Base-by-base conservation (phyloP, 2,797 vertebrate genomes). In the Petrocephalus schoutedeni region DNA sequence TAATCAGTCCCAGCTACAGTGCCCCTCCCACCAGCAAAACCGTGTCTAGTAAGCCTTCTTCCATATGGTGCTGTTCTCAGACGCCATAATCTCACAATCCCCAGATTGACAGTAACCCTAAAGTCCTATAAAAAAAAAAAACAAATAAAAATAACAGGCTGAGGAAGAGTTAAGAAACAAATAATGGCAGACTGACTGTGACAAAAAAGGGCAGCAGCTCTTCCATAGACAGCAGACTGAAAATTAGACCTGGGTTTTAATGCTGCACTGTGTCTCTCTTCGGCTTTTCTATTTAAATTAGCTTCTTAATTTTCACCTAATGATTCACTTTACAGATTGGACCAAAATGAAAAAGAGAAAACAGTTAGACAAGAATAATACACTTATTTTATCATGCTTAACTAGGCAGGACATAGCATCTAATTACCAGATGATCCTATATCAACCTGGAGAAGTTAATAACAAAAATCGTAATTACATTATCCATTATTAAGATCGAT, bases 271-370 rank as follows among this genome's bases (percentile, higher is more conserved):
- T 12, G 64, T 36, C 28, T 36, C 64, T 36, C 64, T 53, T 23
- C 9, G 28, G 8, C 45, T 8, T 49, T 28, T 54, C 45, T 53
- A 12, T 83, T 23, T 53, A 67, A 67, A 67, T 67, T 59, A 41
- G 56, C 45, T 51, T 88, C 21, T 74, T 56, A 71, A 74, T 41
- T 32, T 84, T 45, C 19, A 85, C 21, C 28, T 19, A 88, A 88
- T 36, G 32, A 67, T 85, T 88, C 51, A 67, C 58, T 71, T 28
- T 85, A 53, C 49, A 21, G 51, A 23, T 45, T 3, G 7, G 8
- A 8, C 41, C 80, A 51, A 41, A 54, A 61, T 21, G 49, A 61
- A 14, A 23, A 67, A 56, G 54, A 74, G 32, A 57, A 28, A 80
- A 71, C 53, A 56, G 77, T 56, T 32, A 54, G 16, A 88, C 16